These are phyloP conservation scores for Salarias fasciatus DNA, from an alignment of 2,797 vertebrate species.

Conservation along the genomic window DNA sequence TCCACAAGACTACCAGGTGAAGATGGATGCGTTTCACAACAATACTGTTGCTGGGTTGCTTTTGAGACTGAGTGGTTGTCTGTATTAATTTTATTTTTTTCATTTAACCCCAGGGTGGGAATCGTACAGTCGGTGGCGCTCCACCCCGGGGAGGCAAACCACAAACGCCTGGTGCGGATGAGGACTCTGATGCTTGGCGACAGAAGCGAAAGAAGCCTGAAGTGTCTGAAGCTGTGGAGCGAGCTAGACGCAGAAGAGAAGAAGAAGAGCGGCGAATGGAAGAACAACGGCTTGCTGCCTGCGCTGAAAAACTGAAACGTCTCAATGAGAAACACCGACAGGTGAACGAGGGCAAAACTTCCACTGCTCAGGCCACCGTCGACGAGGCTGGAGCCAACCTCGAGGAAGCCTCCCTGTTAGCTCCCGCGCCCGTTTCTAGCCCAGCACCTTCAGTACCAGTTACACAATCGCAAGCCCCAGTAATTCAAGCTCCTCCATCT, in stretches of 20 bases:
- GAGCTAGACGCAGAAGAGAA: constrained; percentile 92
- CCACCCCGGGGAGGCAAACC: constrained; percentile 76
- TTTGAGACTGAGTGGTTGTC: background rate
- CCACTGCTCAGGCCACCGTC: constrained; percentile 41
- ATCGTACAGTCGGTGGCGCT: constrained; percentile 73
- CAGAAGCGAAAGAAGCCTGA: constrained; percentile 96
- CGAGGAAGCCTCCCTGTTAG: constrained; percentile 51
- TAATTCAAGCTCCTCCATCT: constrained; percentile 40
- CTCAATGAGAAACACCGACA: constrained; percentile 93
- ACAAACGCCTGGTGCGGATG: constrained; percentile 81
- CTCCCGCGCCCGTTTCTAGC: constrained; percentile 52
- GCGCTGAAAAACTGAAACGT: constrained; percentile 96
- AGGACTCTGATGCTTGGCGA: constrained; percentile 94
- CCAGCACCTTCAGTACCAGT: constrained; percentile 52
- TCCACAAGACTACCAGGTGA: constrained; percentile 88
- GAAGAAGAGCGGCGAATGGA: constrained; percentile 97
- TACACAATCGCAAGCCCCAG: constrained; percentile 51
- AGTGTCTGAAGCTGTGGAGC: constrained; percentile 93
- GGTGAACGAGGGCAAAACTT: constrained; percentile 59
- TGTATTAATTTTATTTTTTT: background rate
- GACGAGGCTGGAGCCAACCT: constrained; percentile 48
- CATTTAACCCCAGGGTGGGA: constrained; percentile 43
- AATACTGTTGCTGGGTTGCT: background rate
- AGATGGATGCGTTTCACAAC: background rate
- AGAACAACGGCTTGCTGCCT: constrained; percentile 95